Conservation (phyloP, 1,140 invertebrate species). For the Leptopilina clavipes region DNA sequence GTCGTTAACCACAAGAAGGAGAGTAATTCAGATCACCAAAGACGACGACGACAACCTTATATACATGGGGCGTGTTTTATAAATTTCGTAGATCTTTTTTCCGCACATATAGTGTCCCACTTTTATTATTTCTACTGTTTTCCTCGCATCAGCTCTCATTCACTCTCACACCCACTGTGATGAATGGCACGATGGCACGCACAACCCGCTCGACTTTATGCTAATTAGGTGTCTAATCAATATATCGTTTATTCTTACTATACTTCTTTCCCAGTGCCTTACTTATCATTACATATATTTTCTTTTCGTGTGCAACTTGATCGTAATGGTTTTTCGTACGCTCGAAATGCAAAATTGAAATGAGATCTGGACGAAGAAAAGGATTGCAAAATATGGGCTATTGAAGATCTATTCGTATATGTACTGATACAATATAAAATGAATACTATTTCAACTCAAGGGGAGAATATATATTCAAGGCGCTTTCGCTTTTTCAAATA, state of each 20-base stretch:
- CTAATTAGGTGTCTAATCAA: slow-evolving; percentile 65
- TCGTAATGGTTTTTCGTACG: slow-evolving; percentile 14
- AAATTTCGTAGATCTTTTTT: slow-evolving; percentile 11
- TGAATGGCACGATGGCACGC: slow-evolving; percentile 58
- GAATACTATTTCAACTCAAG: slow-evolving; percentile 2
- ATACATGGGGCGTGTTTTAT: slow-evolving; percentile 4
- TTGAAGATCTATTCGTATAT: not conserved
- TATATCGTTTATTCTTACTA: slow-evolving; percentile 49
- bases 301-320: not conserved
- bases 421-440: slow-evolving; percentile 2
- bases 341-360: slow-evolving; percentile 12
- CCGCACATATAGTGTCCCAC: too few species aligned
- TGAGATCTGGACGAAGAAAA: slow-evolving; percentile 10
- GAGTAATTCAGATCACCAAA: slow-evolving; percentile 3
- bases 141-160: slow-evolving; percentile 45
- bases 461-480: not conserved
- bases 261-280: slow-evolving; percentile 8
- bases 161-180: slow-evolving; percentile 51
- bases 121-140: slow-evolving; percentile 43
- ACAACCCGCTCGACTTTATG: slow-evolving; percentile 54
- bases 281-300: slow-evolving; percentile 23
- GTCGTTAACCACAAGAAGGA: not conserved
- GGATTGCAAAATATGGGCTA: not conserved
- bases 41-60: too few species aligned
- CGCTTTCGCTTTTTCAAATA: not conserved